Percentiles rank a stretch among this genome's conserved stretches.
Conservation (phyloP, 2,888 invertebrate genomes). For the Halictus quadricinctus region DNA sequence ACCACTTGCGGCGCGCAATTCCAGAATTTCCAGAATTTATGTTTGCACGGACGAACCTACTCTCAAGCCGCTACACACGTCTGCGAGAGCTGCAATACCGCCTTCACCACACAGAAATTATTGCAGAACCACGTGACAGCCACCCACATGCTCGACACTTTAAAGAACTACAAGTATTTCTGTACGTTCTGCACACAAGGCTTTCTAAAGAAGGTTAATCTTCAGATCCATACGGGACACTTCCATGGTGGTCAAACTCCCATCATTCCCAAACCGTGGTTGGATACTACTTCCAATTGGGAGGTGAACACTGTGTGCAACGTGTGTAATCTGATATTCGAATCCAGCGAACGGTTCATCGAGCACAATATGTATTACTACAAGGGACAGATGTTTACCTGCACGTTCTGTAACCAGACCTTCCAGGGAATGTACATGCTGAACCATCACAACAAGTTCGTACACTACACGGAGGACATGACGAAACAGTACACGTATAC, state of each 20-base stretch:
- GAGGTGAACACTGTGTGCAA: conserved; percentile 44
- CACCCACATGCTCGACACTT: conserved; percentile 47
- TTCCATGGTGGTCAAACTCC: conserved; percentile 52
- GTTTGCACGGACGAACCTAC: conserved; percentile 54
- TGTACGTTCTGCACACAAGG: conserved; percentile 71
- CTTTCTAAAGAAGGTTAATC: conserved; percentile 48
- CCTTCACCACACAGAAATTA: conserved; percentile 55
- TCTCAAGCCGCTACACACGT: neutral
- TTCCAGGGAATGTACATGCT: conserved; percentile 66
- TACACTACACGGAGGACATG: conserved; percentile 56
- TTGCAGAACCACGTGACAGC: conserved; percentile 54
- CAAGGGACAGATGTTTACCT: conserved; percentile 51
- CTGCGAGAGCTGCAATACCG: conserved; percentile 64
- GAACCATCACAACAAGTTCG: conserved; percentile 68
- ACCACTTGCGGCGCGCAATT: conserved; percentile 58
- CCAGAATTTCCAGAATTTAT: conserved; percentile 27
- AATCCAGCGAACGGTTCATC: conserved; percentile 59
- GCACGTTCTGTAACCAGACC: conserved; percentile 57
- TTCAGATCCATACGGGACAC: conserved; percentile 68
- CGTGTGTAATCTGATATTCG: conserved; percentile 67
- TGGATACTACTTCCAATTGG: neutral
- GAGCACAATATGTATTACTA: conserved; percentile 70
- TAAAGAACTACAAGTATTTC: conserved; percentile 21
- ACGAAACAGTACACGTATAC: conserved; percentile 49
- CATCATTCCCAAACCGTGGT: neutral